Base-by-base conservation (phyloP, 2,113 vertebrate species). In the Brienomyrus longianalis region DNA sequence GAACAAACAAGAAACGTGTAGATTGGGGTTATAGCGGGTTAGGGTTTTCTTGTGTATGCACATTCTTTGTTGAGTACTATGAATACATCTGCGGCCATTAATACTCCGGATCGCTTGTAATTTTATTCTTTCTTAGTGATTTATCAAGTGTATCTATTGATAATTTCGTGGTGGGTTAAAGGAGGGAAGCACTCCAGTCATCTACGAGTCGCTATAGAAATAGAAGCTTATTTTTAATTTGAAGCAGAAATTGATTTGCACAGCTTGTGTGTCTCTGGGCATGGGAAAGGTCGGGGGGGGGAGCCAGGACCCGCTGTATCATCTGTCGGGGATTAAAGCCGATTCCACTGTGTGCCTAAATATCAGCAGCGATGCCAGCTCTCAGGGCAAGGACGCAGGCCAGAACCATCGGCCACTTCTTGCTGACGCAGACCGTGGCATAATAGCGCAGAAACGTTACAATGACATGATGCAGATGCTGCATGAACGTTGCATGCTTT, bases 341-440 rank as follows among this genome's bases (percentile, higher is more conserved):
- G 50, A 83, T 91, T 83, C 90, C 59, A 86, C 74, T 15, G 66
- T 85, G 90, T 86, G 59, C 87, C 87, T 89, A 87, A 85, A 91
- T 91, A 88, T 90, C 83, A 59, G 35, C 35, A 43, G 6, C 2
- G 50, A 17, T 56, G 80, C 48, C 86, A 77, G 90, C 51, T 59
- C 23, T 74, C 70, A 48, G 87, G 88, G 88, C 17, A 35, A n/a
- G 86, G 56, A 19, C 31, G 15, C n/a, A 17, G 11, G 8, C 52
- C 51, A 21, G 52, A 89, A 59, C 15, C 31, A 31, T 23, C 27
- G 52, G 7, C 66, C 15, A 56, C 39, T 31, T 47, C 85, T 62
- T 74, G 59, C 59, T 87, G 85, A 59, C 62, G 4, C 62, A 70
- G 27, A 31, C 62, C 31, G 62, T 70, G 62, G 62, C 59, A 66